These are phyloP conservation scores for Augochlora pura DNA, from an alignment of 1,140 invertebrate species.

Conservation along the genomic window DNA sequence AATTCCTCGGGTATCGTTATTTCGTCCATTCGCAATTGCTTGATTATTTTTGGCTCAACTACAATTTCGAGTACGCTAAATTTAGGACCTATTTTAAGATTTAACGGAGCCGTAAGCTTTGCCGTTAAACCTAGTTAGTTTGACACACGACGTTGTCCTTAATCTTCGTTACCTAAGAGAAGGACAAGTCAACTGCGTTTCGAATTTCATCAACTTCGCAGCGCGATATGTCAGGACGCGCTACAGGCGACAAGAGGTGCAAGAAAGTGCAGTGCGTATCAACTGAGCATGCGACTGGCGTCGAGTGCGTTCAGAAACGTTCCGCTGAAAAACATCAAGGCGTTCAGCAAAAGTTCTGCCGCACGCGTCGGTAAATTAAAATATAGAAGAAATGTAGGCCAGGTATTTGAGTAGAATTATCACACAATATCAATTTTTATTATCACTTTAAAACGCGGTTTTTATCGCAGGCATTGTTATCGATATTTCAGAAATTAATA, in stretches of 20 bases:
- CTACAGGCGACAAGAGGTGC: background rate
- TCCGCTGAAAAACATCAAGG: background rate
- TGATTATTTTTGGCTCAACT: background rate
- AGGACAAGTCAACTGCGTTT: background rate
- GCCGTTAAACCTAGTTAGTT: background rate
- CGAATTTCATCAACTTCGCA: background rate
- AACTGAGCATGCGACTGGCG: background rate
- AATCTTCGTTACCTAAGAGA: background rate
- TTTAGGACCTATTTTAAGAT: background rate
- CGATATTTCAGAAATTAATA: no score
- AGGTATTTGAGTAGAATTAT: no score
- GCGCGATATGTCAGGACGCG: background rate
- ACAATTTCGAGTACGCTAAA: background rate
- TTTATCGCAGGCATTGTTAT: no score
- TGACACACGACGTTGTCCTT: background rate
- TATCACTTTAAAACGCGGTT: no score
- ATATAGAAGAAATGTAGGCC: background rate
- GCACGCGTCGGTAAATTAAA: background rate
- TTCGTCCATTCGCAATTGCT: background rate
- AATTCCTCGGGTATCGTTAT: no score
- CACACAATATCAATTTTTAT: no score
- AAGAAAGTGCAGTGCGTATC: background rate
- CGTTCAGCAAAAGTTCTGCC: background rate
- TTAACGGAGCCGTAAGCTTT: conserved; percentile 8
- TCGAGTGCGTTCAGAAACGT: no score